These are phyloP conservation scores for Macaria notata DNA, from an alignment of 2,888 invertebrate species.

Conservation along the genomic window DNA sequence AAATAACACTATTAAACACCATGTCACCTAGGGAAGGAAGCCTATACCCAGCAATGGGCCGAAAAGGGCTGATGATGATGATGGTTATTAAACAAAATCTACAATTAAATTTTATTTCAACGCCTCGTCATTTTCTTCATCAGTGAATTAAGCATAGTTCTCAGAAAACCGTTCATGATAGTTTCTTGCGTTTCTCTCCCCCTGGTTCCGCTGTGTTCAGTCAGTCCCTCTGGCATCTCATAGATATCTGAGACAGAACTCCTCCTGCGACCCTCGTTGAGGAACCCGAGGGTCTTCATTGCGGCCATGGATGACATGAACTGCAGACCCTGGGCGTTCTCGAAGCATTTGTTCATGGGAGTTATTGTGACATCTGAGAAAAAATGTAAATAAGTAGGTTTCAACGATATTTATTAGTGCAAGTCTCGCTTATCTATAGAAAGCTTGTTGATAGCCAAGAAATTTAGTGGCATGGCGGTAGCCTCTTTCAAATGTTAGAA, in stretches of 20 bases:
- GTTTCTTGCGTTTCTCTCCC: background rate
- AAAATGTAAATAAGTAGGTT: too few relatives aligned
- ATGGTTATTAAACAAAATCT: background rate
- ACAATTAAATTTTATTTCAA: background rate
- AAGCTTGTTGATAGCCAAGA: too few relatives aligned
- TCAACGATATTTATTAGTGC: too few relatives aligned
- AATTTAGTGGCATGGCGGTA: too few relatives aligned
- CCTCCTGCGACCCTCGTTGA: conserved; percentile 36
- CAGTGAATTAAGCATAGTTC: background rate
- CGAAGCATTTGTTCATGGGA: conserved; percentile 53
- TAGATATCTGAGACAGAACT: background rate
- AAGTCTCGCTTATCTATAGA: too few relatives aligned
- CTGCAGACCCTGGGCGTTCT: conserved; percentile 45
- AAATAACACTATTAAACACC: too few relatives aligned
- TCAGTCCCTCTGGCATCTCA: background rate
- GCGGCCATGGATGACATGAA: conserved; percentile 62
- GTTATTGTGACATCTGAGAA: conserved; percentile 61
- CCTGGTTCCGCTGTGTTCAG: background rate
- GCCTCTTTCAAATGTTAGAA: too few relatives aligned
- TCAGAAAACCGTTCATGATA: background rate
- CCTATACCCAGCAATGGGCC: too few relatives aligned
- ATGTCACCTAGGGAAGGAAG: too few relatives aligned
- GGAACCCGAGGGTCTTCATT: conserved; percentile 53
- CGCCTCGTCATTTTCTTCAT: background rate
- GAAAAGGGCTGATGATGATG: too few relatives aligned